Evolutionary conservation across 2,113 vertebrate genomes (phyloP).

Genomic region (Vicugna pacos): DNA sequence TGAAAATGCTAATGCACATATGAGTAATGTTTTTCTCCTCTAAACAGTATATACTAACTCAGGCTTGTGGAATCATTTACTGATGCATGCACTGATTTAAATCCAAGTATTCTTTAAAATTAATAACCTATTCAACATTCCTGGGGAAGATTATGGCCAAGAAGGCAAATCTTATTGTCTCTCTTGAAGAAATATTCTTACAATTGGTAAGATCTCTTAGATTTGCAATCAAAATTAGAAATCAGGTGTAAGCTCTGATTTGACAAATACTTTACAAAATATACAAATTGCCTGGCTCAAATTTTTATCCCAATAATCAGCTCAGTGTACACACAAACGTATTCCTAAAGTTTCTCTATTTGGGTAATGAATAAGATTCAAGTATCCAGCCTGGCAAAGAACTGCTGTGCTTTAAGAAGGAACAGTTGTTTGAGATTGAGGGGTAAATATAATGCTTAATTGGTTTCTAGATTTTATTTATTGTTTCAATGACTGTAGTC

Average conservation of each 20-base stretch:
- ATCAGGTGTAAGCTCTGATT: background rate
- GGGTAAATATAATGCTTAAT: conserved; percentile 41
- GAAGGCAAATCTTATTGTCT: conserved; percentile 42
- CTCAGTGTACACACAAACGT: background rate
- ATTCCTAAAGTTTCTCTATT: conserved; percentile 40
- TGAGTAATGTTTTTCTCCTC: conserved; percentile 66
- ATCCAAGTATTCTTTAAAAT: conserved; percentile 53
- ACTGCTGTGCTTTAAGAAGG: conserved; percentile 36
- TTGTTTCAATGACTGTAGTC: conserved; percentile 47
- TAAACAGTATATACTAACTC: conserved; percentile 50
- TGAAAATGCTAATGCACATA: conserved; percentile 71
- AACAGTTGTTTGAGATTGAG: background rate
- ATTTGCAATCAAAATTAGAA: conserved; percentile 51
- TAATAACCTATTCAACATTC: conserved; percentile 49
- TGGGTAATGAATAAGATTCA: conserved; percentile 34
- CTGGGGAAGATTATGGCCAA: conserved; percentile 29
- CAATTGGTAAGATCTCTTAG: conserved; percentile 13
- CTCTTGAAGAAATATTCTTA: conserved; percentile 29
- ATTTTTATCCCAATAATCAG: conserved; percentile 48
- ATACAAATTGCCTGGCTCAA: background rate
- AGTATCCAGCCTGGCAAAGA: conserved; percentile 23
- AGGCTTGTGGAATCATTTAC: conserved; percentile 59
- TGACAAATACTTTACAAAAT: conserved; percentile 60
- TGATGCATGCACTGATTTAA: conserved; percentile 62
- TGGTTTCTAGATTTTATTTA: conserved; percentile 54